phyloP scores from a whole-genome alignment of 2,113 vertebrate genomes.

The Callionymus lyra region DNA sequence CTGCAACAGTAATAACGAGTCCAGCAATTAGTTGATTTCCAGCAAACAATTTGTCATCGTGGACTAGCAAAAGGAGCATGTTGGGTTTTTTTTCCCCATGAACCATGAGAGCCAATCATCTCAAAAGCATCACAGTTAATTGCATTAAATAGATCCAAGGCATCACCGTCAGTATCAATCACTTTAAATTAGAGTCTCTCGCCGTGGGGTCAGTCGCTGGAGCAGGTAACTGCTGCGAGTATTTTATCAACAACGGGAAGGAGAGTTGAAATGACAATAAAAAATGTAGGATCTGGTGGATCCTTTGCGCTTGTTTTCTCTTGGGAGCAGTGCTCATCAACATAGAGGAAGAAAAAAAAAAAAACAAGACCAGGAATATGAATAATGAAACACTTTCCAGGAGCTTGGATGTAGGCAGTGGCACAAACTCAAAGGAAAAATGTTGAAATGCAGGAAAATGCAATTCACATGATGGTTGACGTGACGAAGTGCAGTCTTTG shows the following conservation, averaged over 20 bases:
- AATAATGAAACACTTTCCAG: conserved; percentile 60
- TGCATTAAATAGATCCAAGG: conserved; percentile 15
- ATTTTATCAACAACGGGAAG: conserved; percentile 47
- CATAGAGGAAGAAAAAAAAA: conserved; percentile 22
- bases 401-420: conserved; percentile 20
- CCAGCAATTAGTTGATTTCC: no score
- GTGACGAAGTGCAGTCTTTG: conserved; percentile 34
- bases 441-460: conserved; percentile 26
- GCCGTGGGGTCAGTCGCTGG: conserved; percentile 31
- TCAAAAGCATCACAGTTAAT: conserved; percentile 29
- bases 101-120: conserved; percentile 9
- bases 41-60: no score
- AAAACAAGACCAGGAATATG: conserved; percentile 44
- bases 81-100: neutral
- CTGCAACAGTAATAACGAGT: conserved; percentile 18
- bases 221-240: conserved; percentile 38
- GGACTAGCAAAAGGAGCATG: conserved; percentile 20
- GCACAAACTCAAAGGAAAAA: conserved; percentile 33
- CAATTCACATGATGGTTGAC: conserved; percentile 40
- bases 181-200: conserved; percentile 28
- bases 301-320: conserved; percentile 43
- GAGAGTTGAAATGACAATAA: conserved; percentile 16
- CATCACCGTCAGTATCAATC: conserved; percentile 29
- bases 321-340: conserved; percentile 51
- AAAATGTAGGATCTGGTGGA: conserved; percentile 27